Evolutionary conservation across 2,113 vertebrate genomes (phyloP).

Genomic region (Dasyornis broadbenti): DNA sequence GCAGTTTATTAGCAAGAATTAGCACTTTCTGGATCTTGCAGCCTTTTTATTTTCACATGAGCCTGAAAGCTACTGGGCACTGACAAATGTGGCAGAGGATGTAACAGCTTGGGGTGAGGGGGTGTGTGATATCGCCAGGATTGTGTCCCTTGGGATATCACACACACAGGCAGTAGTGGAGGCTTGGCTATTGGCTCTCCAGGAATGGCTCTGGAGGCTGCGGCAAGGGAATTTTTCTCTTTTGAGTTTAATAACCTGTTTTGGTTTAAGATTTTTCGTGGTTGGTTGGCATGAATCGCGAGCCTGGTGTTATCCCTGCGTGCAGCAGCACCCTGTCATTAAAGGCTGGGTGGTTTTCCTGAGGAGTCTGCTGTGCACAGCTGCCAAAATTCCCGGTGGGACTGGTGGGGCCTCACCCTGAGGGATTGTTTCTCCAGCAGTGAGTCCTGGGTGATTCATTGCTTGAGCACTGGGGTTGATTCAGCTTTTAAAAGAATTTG

Average conservation of each 20-base stretch:
- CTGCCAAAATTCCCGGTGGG: accelerated
- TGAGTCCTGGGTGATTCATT: background rate
- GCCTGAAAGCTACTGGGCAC: background rate
- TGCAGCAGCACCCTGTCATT: background rate
- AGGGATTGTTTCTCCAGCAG: background rate
- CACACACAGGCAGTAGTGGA: background rate
- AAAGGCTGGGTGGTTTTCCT: background rate
- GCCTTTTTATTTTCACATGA: background rate
- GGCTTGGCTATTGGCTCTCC: background rate
- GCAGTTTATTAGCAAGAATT: background rate
- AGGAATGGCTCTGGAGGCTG: background rate
- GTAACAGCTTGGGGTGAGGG: background rate
- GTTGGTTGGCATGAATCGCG: background rate
- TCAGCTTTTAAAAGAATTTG: background rate
- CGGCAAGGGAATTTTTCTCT: background rate
- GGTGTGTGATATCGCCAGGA: accelerated
- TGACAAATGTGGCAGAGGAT: background rate
- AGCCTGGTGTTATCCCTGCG: background rate
- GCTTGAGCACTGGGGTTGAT: background rate
- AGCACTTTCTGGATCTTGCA: background rate
- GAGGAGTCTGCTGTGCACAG: background rate
- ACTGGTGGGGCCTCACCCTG: accelerated
- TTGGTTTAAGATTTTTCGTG: background rate
- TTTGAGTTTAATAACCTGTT: background rate
- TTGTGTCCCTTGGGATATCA: background rate